Conservation (phyloP, 2,113 vertebrate genomes). For the Pelvicachromis taeniatus region DNA sequence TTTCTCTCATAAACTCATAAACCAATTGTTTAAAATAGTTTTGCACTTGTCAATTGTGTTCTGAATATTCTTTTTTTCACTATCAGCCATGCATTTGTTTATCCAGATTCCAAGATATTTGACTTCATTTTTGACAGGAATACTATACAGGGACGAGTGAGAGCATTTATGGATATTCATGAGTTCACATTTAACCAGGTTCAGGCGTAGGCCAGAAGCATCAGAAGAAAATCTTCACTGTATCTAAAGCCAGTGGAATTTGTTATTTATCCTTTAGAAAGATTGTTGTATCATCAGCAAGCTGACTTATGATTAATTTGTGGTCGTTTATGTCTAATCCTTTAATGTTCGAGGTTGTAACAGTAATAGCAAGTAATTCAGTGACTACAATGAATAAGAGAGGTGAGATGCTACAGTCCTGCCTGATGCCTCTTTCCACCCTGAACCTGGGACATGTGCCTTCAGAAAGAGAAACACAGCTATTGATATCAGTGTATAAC, state of each 20-base stretch:
- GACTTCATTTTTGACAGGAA: background rate
- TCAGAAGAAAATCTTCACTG: too few species aligned
- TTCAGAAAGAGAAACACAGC: rapidly evolving
- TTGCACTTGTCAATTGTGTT: background rate
- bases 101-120: background rate
- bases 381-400: too few species aligned
- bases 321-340: background rate
- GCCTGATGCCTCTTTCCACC: background rate
- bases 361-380: background rate
- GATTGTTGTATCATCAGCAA: rapidly evolving
- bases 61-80: background rate
- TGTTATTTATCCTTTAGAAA: too few species aligned
- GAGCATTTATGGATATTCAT: background rate
- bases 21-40: background rate
- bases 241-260: too few species aligned
- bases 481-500: background rate
- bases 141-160: background rate
- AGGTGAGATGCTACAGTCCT: background rate
- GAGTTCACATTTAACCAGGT: too few species aligned
- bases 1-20: too few species aligned
- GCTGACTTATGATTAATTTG: rapidly evolving
- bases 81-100: background rate
- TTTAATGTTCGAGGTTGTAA: background rate
- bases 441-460: background rate
- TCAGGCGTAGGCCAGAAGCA: too few species aligned